A percentile compares a stretch with the other conserved stretches of the same genome.
phyloP scores from a whole-genome alignment of 2,113 vertebrate genomes.

The Oncorhynchus keta region DNA sequence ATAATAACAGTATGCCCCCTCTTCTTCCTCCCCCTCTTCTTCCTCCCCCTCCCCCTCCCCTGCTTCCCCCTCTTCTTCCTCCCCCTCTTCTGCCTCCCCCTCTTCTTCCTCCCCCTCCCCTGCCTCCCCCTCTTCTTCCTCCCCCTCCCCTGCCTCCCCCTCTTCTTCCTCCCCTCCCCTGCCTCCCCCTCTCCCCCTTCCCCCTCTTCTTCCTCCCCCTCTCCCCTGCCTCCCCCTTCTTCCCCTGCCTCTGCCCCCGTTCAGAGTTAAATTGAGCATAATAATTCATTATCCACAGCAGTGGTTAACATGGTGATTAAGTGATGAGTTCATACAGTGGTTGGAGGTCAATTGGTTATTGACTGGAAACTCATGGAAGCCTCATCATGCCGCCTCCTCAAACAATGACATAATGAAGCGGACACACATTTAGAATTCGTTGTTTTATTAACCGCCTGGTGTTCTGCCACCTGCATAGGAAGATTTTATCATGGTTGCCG shows the following conservation, averaged over 20 bases:
- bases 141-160: too few species aligned
- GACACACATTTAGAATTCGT: neutral
- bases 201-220: too few species aligned
- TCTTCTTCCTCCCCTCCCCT: too few species aligned
- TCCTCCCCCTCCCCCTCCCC: too few species aligned
- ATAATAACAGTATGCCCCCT: too few species aligned
- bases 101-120: too few species aligned
- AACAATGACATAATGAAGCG: neutral
- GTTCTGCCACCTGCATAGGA: neutral
- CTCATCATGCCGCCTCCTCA: neutral
- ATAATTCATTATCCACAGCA: slow-evolving; percentile 2
- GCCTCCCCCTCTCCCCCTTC: too few species aligned
- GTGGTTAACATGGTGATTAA: neutral
- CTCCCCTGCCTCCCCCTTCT: too few species aligned
- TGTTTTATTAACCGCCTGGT: neutral
- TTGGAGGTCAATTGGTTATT: slow-evolving; percentile 1
- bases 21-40: too few species aligned
- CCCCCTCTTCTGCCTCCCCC: too few species aligned
- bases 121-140: too few species aligned
- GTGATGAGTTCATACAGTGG: neutral
- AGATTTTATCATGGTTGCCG: neutral
- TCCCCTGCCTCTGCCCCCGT: neutral
- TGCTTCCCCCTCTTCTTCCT: too few species aligned
- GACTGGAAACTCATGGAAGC: neutral
- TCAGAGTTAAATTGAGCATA: slow-evolving; percentile 9